phyloP scores from a whole-genome alignment of 2,113 vertebrate species.

The Phasianus colchicus region DNA sequence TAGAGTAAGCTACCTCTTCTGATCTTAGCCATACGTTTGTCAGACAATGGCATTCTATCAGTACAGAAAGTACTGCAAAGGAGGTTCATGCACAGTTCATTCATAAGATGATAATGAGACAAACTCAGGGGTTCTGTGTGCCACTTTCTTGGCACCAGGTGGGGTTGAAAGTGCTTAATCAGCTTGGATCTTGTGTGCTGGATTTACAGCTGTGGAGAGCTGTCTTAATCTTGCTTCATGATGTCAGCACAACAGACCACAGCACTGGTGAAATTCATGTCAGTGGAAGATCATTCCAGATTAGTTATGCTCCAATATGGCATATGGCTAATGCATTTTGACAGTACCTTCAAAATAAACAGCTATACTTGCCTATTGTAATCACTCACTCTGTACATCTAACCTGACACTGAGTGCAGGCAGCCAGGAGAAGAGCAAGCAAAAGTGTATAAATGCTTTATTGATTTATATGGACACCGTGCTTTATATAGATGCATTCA shows the following conservation, averaged over 20 bases:
- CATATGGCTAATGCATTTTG: constrained; percentile 65
- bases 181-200: constrained; percentile 29
- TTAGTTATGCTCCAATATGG: constrained; percentile 47
- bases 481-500: not conserved
- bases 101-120: not conserved
- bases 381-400: not conserved
- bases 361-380: not conserved
- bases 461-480: not conserved
- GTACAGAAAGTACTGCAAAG: not conserved
- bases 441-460: not conserved
- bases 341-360: constrained; percentile 41
- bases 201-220: constrained; percentile 43
- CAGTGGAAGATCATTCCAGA: constrained; percentile 54
- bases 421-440: not conserved
- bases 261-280: constrained; percentile 35
- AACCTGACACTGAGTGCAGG: not conserved
- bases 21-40: not conserved
- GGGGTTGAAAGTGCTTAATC: constrained; percentile 43
- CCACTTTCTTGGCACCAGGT: constrained; percentile 42
- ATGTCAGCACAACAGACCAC: constrained; percentile 54
- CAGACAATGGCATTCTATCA: not conserved
- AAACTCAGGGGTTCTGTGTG: not conserved
- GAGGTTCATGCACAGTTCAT: not conserved
- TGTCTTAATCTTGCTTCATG: constrained; percentile 36
- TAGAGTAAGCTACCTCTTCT: not conserved